phyloP scores from a whole-genome alignment of 1,140 invertebrate genomes.

The Drosophila arawakana region DNA sequence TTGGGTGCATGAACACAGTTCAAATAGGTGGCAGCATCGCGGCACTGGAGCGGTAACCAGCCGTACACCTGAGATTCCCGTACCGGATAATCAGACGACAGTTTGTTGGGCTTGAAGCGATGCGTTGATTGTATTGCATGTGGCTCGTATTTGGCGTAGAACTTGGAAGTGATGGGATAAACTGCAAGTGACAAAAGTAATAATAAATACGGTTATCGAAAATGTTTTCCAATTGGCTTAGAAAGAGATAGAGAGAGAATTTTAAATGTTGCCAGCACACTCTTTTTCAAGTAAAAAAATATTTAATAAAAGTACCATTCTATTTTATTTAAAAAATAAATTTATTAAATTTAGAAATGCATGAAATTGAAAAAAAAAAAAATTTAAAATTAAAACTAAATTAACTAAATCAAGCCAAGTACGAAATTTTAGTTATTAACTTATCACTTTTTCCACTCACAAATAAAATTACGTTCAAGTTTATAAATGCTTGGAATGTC shows the following conservation, averaged over 20 bases:
- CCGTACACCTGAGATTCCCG: slow-evolving; percentile 74
- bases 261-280: background rate
- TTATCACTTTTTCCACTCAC: too few species aligned
- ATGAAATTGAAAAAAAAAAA: too few species aligned
- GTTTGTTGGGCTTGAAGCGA: slow-evolving; percentile 23
- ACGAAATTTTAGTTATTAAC: too few species aligned
- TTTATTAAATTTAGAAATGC: too few species aligned
- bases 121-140: slow-evolving; percentile 25
- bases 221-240: background rate
- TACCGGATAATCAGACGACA: slow-evolving; percentile 35
- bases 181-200: slow-evolving; percentile 45
- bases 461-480: too few species aligned
- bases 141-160: slow-evolving; percentile 67
- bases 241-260: background rate
- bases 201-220: background rate
- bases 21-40: slow-evolving; percentile 41
- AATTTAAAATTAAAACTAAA: too few species aligned
- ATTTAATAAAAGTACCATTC: too few species aligned
- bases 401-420: too few species aligned
- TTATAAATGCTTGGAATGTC: too few species aligned
- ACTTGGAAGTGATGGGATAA: slow-evolving; percentile 68
- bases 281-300: background rate
- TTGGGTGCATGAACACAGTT: slow-evolving; percentile 78
- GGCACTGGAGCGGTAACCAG: slow-evolving; percentile 63
- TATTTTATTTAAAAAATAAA: too few species aligned